A percentile compares a stretch with the other conserved stretches of the same genome.
Evolutionary conservation across 1,140 invertebrate species (phyloP).

Genomic region (Drusus annulatus): DNA sequence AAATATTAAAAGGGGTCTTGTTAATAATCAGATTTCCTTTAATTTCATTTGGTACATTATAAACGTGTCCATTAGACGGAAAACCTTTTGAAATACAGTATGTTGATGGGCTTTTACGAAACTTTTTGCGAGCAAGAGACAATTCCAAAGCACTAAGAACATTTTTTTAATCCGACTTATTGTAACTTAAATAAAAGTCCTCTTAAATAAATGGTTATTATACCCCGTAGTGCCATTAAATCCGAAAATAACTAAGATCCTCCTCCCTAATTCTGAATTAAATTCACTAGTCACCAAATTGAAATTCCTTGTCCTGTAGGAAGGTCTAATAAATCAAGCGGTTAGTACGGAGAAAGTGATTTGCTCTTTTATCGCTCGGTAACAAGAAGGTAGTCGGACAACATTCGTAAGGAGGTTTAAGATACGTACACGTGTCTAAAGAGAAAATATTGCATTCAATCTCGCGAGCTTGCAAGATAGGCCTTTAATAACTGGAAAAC

Average conservation of each 20-base stretch:
- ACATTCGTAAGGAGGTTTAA: too few species aligned
- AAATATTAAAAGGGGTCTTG: too few species aligned
- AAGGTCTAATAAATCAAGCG: conserved; percentile 18
- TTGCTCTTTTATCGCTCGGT: conserved; percentile 14
- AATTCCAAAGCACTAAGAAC: neutral
- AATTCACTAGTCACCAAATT: conserved; percentile 38
- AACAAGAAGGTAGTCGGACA: neutral
- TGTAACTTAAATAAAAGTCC: neutral
- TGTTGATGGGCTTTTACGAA: too few species aligned
- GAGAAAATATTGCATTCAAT: too few species aligned
- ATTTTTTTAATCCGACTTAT: neutral
- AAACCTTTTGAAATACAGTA: too few species aligned
- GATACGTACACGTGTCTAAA: too few species aligned
- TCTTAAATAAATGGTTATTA: conserved; percentile 1
- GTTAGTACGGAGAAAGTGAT: conserved; percentile 3
- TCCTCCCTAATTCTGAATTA: conserved; percentile 10
- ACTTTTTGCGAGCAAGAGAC: too few species aligned
- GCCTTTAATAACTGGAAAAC: too few species aligned
- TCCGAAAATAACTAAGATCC: conserved; percentile 12
- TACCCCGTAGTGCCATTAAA: conserved; percentile 7
- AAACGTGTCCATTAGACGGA: too few species aligned
- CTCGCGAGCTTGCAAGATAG: too few species aligned
- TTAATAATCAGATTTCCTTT: too few species aligned
- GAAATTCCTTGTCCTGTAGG: conserved; percentile 8
- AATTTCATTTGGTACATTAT: too few species aligned